phyloP scores from a whole-genome alignment of 2,113 vertebrate genomes.

The Chamaetylas fuelleborni region DNA sequence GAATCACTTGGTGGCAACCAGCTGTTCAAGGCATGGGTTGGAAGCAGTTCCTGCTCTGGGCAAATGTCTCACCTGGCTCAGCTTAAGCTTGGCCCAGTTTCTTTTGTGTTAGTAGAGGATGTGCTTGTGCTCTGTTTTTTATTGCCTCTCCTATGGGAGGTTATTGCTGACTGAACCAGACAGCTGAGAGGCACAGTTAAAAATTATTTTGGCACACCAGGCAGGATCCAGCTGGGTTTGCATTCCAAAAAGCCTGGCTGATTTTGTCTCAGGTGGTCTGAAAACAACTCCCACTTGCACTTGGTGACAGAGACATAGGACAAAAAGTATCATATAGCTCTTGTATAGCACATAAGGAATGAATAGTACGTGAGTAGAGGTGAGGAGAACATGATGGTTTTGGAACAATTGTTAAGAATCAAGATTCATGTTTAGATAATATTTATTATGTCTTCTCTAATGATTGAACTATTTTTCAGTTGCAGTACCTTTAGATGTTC shows the following conservation, averaged over 20 bases:
- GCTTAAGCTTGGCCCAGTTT: neutral
- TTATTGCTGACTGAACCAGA: neutral
- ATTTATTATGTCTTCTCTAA: neutral
- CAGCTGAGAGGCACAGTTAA: neutral
- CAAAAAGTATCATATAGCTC: neutral
- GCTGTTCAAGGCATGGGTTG: neutral
- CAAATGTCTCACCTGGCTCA: neutral
- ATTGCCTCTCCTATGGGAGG: rapidly evolving
- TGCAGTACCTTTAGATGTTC: neutral
- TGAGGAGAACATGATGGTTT: neutral
- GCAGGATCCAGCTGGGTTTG: neutral
- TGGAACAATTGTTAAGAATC: neutral
- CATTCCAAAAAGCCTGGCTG: neutral
- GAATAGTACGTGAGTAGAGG: neutral
- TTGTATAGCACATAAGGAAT: neutral
- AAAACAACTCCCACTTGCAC: neutral
- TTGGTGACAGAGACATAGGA: neutral
- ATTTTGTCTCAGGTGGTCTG: neutral
- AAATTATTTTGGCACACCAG: neutral
- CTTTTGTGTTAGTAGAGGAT: neutral
- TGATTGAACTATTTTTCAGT: neutral
- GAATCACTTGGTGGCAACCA: rapidly evolving
- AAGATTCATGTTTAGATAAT: neutral
- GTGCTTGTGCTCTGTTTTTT: rapidly evolving
- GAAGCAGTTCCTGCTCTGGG: neutral